A percentile compares a stretch with the other conserved stretches of the same genome.
Evolutionary conservation across 2,888 invertebrate genomes (phyloP).

Genomic region (Athalia rosae): DNA sequence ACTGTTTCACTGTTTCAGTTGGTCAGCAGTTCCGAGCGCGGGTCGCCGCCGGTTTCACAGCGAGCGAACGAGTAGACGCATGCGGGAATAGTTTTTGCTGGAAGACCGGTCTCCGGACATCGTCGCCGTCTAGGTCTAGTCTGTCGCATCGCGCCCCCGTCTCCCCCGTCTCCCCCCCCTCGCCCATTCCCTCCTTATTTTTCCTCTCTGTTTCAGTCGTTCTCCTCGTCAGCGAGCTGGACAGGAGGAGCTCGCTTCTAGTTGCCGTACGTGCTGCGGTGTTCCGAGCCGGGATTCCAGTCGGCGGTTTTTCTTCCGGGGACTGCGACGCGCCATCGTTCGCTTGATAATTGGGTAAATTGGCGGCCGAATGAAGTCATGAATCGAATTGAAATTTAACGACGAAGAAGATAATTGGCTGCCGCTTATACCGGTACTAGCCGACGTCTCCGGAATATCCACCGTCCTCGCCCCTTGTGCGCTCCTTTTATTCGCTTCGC

Average conservation of each 20-base stretch:
- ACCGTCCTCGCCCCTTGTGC: constrained; percentile 47
- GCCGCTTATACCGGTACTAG: background rate
- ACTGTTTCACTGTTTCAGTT: constrained; percentile 36
- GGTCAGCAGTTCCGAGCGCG: constrained; percentile 32
- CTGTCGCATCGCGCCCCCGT: constrained; percentile 49
- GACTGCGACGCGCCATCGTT: background rate
- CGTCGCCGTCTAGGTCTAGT: constrained; percentile 66
- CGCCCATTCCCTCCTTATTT: too few species aligned
- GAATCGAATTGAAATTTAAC: constrained; percentile 39
- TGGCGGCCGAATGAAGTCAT: constrained; percentile 35
- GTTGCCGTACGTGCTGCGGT: too few species aligned
- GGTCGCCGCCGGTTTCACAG: constrained; percentile 19
- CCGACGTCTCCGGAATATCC: background rate
- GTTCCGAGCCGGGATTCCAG: background rate
- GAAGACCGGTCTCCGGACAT: constrained; percentile 66
- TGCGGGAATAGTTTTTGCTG: constrained; percentile 55
- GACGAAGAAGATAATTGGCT: constrained; percentile 35
- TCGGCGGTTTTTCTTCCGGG: constrained; percentile 24
- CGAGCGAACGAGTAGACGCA: constrained; percentile 4
- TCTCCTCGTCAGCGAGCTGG: background rate
- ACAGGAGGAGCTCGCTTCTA: background rate
- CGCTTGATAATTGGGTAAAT: constrained; percentile 34
- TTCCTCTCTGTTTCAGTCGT: too few species aligned
- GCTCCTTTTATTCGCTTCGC: too few species aligned
- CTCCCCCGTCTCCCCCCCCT: too few species aligned